Evolutionary conservation across 2,888 invertebrate species (phyloP), one percentile per base, ranked within the genome.

Genomic region (Epinotia nisella): DNA sequence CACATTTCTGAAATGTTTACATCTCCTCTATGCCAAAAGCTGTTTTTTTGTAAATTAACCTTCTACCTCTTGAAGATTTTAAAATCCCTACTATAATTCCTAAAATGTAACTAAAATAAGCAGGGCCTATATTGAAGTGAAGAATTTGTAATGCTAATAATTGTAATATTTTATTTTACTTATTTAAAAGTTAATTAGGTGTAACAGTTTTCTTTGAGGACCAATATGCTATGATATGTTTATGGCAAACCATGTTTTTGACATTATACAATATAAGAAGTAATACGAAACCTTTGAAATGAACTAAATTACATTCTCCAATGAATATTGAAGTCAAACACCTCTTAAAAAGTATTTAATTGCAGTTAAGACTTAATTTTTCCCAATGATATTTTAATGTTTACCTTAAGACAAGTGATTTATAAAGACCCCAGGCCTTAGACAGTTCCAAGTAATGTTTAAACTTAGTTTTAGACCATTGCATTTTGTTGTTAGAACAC

Each of bases 171-270:
- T 69, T 64, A 59, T 59, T 70, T 70, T 71, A 56, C 35, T 45
- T 56, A 66, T 74, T 67, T 67, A 66, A 51, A 35, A 66, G 17
- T 71, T 70, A 65, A 70, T 66, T 74, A 74, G 73, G 17, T 72
- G 51, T 73, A 73, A 69, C 74, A 51, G 35, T 60, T 74, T 74
- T 65, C 55, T 73, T 72, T 72, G 75, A 73, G 75, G 75, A 75
- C 75, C 75, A 75, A 75, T 67, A 56, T 74, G 66, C 58, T 56
- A 51, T 62, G n/a, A 64, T 45, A 49, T 61, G 53, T 55, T 58
- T n/a, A 41, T 65, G 39, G 61, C 41, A 41, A 61, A 53, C 29
- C 53, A 65, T 53, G 19, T 39, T 66, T 56, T 66, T 41, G 56
- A 66, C 66, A 56, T 41, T 66, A 66, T 66, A 55, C 55, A 64